Conservation (phyloP, 2,888 invertebrate genomes). For the Colostygia pectinataria region DNA sequence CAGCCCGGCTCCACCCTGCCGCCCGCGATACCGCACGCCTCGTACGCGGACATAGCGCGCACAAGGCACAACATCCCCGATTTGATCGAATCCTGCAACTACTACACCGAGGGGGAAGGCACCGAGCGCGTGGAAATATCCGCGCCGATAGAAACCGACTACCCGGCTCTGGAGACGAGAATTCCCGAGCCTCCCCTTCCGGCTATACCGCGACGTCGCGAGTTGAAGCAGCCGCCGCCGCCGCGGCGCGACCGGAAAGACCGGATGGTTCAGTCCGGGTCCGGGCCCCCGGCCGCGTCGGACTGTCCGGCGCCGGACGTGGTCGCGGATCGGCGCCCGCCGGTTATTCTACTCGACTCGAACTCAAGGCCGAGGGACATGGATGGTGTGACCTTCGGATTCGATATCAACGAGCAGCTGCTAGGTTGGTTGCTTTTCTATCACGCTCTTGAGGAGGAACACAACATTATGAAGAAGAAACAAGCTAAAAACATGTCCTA, state of each 20-base stretch:
- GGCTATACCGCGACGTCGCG: conserved; percentile 30
- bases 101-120: conserved; percentile 64
- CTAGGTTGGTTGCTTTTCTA: conserved; percentile 56
- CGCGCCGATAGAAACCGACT: conserved; percentile 36
- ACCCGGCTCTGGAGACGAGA: conserved; percentile 39
- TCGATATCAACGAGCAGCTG: conserved; percentile 89
- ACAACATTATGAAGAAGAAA: too few species aligned
- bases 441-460: too few species aligned
- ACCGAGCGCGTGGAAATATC: conserved; percentile 27
- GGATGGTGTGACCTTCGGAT: conserved; percentile 90
- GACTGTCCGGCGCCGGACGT: conserved; percentile 68
- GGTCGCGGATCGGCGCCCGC: conserved; percentile 82
- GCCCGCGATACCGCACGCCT: conserved; percentile 85
- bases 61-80: conserved; percentile 76
- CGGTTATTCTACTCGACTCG: conserved; percentile 89
- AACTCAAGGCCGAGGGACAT: conserved; percentile 76
- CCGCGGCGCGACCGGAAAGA: conserved; percentile 32
- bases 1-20: conserved; percentile 64
- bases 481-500: too few species aligned
- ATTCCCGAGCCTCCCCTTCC: conserved; percentile 29
- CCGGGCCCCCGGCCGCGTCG: conserved; percentile 56
- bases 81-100: conserved; percentile 79
- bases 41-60: conserved; percentile 93
- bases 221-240: conserved; percentile 36
- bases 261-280: conserved; percentile 16